Evolutionary conservation across 1,140 invertebrate species (phyloP), one percentile per base, ranked within the genome.

Genomic region (Cephus cinctus): DNA sequence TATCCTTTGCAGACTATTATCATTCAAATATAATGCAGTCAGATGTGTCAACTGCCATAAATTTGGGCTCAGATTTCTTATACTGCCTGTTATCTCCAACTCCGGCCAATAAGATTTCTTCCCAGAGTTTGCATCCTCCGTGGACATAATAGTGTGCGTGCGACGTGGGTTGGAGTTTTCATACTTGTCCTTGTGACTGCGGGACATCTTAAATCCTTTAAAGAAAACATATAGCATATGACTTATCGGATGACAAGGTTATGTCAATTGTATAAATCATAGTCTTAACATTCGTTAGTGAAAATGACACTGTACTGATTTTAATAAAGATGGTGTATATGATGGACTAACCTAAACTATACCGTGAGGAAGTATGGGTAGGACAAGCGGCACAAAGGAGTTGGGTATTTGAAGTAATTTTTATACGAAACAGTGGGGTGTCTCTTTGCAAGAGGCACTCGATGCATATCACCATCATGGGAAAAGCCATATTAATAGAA

Each of bases 21-120:
- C 92, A 76, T 96, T 96, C 60, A 98, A 80, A 81, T 96, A 97
- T 58, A 98, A 79, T 56, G 89, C 88, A 36, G 94, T 98, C 57
- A 98, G 78, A 79, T 97, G 90, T 46, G 86, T 85, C 67, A 96
- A 83, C 68, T 90, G 85, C 86, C 93, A 98, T 59, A 98, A 78
- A 59, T 86, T 85, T 27, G 92, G 88, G 77, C 92, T 94, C 50
- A 98, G 78, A 68, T 95, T 96, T 59, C 91, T 84, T 62, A 98
- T 89, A 78, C 86, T 89, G 76, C 94, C 94, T 96, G 81, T 79
- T 83, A 80, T 78, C 62, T 71, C 71, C 68, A 72, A 59, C 63
- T 71, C 87, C 69, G 84, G 82, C 92, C 92, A 95, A 75, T 85
- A 83, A 59, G 92, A 90, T 78, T 92, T 92, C 75, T 94, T 94